Conservation (phyloP, 1,140 invertebrate species). For the Bombus superbus region DNA sequence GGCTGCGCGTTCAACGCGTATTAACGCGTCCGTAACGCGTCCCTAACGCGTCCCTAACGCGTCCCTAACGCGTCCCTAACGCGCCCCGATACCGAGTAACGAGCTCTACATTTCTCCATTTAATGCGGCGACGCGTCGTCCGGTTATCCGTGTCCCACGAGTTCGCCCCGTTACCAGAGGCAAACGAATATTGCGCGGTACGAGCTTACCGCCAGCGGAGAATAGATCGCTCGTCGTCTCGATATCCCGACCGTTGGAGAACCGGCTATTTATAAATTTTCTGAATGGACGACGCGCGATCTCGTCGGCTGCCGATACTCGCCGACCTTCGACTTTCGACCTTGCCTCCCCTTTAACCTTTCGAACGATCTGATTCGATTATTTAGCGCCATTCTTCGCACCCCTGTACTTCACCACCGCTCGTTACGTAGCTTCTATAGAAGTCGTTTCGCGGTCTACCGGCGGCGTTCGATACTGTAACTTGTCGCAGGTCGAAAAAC, state of each 20-base stretch:
- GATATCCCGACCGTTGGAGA: neutral
- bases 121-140: neutral
- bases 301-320: slow-evolving; percentile 13
- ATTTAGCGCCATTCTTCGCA: slow-evolving; percentile 38
- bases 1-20: neutral
- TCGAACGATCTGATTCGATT: slow-evolving; percentile 40
- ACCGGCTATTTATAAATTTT: neutral
- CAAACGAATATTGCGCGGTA: neutral
- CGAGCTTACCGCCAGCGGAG: neutral
- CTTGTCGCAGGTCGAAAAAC: too few species aligned
- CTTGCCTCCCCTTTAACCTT: slow-evolving; percentile 51
- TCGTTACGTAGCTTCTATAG: slow-evolving; percentile 3
- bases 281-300: neutral
- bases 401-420: neutral
- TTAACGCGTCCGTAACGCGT: slow-evolving; percentile 16
- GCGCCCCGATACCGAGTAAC: slow-evolving; percentile 20
- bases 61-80: neutral
- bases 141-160: neutral
- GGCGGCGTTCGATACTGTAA: too few species aligned
- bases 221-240: neutral
- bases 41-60: neutral
- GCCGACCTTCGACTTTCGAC: slow-evolving; percentile 24
- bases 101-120: slow-evolving; percentile 34
- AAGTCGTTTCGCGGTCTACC: neutral
- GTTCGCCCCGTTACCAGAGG: neutral